Evolutionary conservation across 2,888 invertebrate species (phyloP).

Genomic region (Patella depressa): DNA sequence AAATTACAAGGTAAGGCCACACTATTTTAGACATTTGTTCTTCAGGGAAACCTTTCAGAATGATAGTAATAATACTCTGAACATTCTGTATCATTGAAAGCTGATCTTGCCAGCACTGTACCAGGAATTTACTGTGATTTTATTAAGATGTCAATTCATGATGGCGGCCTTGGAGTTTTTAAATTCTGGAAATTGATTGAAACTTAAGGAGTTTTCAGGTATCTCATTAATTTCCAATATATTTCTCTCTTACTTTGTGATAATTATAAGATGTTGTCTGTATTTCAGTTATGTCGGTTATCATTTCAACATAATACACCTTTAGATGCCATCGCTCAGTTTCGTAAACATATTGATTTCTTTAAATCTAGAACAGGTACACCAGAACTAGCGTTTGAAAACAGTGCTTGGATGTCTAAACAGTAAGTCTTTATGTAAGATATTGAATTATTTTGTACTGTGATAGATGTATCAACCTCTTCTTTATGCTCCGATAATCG

Average conservation of each 20-base stretch:
- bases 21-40: neutral
- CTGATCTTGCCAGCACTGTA: too few relatives aligned
- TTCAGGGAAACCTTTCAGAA: too few relatives aligned
- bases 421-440: slow-evolving; percentile 77
- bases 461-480: too few relatives aligned
- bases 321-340: slow-evolving; percentile 94
- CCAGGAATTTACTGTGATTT: neutral
- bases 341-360: slow-evolving; percentile 90
- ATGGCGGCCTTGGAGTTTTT: neutral
- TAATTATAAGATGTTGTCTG: neutral
- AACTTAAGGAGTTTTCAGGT: neutral
- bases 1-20: slow-evolving; percentile 83
- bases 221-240: neutral
- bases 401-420: slow-evolving; percentile 94
- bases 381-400: slow-evolving; percentile 90
- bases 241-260: neutral
- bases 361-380: slow-evolving; percentile 84
- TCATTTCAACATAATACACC: slow-evolving; percentile 91
- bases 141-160: neutral
- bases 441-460: too few relatives aligned
- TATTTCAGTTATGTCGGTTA: slow-evolving; percentile 82
- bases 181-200: neutral
- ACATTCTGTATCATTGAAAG: too few relatives aligned
- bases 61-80: too few relatives aligned
- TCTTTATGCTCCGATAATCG: too few relatives aligned